Base-by-base conservation (phyloP, 2,888 invertebrate genomes). In the Drosophila meridiana region DNA sequence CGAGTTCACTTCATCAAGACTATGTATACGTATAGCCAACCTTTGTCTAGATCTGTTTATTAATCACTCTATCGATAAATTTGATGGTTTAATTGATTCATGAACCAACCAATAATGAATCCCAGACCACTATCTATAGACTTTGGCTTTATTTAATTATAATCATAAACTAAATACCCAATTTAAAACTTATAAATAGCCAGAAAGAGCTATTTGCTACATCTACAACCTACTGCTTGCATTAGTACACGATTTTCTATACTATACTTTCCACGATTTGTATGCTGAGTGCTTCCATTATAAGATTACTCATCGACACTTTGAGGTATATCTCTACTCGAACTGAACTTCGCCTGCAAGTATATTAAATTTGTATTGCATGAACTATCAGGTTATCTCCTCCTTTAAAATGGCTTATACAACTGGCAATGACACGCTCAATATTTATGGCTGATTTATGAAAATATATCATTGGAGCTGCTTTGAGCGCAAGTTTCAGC, bases 401-500 rank as follows among this genome's bases (percentile, higher is more conserved):
- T 40, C 20, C n/a, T 69, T 78, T 67, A 64, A 80, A 67, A 57
- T 69, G 72, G 63, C 28, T 69, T 28, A 32, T 52, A 57, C 63
- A 76, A 74, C 80, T 80, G 80, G 57, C 71, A 76, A 68, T 73
- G 87, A 85, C 83, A 80, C 57, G 75, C 68, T 69, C 83, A 73
- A 85, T 88, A 86, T 86, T 86, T 77, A 80, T 82, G 70, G 74
- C 82, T 81, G 88, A 86, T 86, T 88, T 86, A 86, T 86, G 86
- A 86, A 88, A 81, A 86, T 80, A 82, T 80, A 71, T 76, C 65
- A 63, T 57, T 63, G 42, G 53, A 66, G 68, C 45, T 30, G 52
- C 55, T 32, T 57, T 55, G n/a, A 60, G 66, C 50, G 61, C 63
- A 73, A 78, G 70, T 68, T 73, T 69, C 55, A 14, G 50, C 32